These are phyloP conservation scores for Trichonephila clavipes DNA, from an alignment of 1,140 invertebrate species.

Conservation along the genomic window DNA sequence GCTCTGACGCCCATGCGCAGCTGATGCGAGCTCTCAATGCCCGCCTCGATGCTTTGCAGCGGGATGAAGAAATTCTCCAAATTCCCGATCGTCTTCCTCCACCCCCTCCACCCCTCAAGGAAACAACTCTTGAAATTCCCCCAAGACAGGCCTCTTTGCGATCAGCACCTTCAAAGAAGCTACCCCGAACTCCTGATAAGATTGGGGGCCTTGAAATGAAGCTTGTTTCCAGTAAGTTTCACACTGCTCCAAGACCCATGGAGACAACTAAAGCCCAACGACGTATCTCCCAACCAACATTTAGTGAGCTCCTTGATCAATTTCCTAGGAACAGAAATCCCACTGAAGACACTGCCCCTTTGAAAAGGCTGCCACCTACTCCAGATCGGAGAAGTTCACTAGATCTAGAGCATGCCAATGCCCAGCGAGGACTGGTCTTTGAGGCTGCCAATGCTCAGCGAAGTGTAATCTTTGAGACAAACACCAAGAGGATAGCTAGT, in stretches of 20 bases:
- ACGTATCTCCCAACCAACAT: conserved; percentile 64
- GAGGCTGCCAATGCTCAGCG: conserved; percentile 23
- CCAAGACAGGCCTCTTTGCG: conserved; percentile 22
- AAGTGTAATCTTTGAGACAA: conserved; percentile 17
- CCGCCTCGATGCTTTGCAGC: conserved; percentile 58
- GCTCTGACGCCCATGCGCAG: conserved; percentile 64
- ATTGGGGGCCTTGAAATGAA: conserved; percentile 50
- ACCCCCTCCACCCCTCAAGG: conserved; percentile 31
- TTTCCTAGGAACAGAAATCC: conserved; percentile 58
- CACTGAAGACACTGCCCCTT: conserved; percentile 46
- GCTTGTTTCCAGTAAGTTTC: conserved; percentile 44
- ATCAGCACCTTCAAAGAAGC: conserved; percentile 62
- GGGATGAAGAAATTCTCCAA: background rate
- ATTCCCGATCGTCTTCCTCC: conserved; percentile 45
- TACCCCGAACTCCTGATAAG: conserved; percentile 64
- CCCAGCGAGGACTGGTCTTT: conserved; percentile 14
- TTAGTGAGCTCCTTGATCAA: conserved; percentile 68
- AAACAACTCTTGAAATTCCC: background rate
- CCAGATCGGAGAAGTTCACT: conserved; percentile 66
- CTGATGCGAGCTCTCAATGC: conserved; percentile 74
- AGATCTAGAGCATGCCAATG: conserved; percentile 50
- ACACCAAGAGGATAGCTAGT: background rate
- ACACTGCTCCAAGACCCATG: conserved; percentile 65
- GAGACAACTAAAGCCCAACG: conserved; percentile 71
- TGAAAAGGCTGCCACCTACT: conserved; percentile 44